These are phyloP conservation scores for Corythornis vintsioides DNA, from an alignment of 2,113 vertebrate genomes.

Conservation along the genomic window DNA sequence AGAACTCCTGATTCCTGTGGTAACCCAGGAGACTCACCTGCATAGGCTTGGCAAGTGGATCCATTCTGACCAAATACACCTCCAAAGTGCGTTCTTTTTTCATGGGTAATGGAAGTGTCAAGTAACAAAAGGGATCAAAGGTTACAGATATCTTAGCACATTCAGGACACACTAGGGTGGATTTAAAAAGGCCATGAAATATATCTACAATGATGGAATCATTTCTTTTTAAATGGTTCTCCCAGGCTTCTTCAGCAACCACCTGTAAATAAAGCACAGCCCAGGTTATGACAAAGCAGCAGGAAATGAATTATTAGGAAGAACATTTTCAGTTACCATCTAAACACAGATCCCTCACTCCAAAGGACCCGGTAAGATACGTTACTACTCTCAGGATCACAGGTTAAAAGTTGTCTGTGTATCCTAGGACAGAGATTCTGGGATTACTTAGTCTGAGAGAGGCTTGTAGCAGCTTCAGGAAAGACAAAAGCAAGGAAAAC, in stretches of 20 bases:
- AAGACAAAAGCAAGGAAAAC: background rate
- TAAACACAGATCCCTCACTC: background rate
- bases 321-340: background rate
- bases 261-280: constrained; percentile 79
- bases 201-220: constrained; percentile 99
- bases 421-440: background rate
- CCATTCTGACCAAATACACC: constrained; percentile 92
- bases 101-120: constrained; percentile 96
- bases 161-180: constrained; percentile 94
- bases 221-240: constrained; percentile 97
- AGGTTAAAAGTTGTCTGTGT: background rate
- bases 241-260: constrained; percentile 99
- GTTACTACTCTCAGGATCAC: background rate
- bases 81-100: constrained; percentile 97
- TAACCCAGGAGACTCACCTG: constrained; percentile 79
- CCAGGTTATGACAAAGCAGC: background rate
- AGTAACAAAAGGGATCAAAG: constrained; percentile 98
- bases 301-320: background rate
- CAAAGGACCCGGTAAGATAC: background rate
- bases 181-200: constrained; percentile 99
- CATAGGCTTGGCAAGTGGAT: constrained; percentile 92
- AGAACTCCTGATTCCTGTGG: too few relatives aligned
- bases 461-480: background rate
- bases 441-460: background rate
- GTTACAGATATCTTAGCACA: constrained; percentile 97